Conservation (phyloP, 2,797 vertebrate genomes). For the Gallinago nigripennis region DNA sequence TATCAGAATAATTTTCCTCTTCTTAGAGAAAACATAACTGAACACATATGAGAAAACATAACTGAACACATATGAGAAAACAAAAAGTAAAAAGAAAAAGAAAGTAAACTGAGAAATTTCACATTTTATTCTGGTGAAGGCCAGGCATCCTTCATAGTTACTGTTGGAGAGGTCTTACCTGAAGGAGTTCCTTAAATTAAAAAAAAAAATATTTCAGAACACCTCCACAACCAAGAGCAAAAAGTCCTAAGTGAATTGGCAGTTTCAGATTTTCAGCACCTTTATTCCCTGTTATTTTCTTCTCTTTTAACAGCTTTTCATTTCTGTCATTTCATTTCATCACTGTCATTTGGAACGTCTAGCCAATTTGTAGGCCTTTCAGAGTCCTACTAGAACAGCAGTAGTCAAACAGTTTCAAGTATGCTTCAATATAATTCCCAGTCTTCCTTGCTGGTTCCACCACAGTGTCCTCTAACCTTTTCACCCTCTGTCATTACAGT, state of each 20-base stretch:
- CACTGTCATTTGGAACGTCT: not conserved
- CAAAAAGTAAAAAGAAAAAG: not conserved
- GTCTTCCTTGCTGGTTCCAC: not conserved
- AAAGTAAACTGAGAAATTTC: not conserved
- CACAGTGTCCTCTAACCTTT: not conserved
- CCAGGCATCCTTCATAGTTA: not conserved
- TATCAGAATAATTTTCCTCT: not conserved
- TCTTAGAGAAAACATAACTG: not conserved
- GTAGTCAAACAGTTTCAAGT: not conserved
- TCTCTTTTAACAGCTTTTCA: not conserved
- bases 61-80: not conserved
- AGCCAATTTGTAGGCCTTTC: not conserved
- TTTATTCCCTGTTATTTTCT: not conserved
- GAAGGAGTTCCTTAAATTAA: not conserved
- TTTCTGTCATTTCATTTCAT: not conserved
- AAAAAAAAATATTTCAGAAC: not conserved
- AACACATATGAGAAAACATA: not conserved
- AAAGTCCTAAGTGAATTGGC: not conserved
- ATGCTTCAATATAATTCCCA: not conserved
- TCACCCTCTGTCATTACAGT: not conserved
- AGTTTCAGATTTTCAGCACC: not conserved
- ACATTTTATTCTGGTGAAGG: not conserved
- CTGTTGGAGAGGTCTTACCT: not conserved
- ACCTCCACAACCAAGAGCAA: not conserved
- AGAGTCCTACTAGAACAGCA: not conserved